These are phyloP conservation scores for Phycodurus eques DNA, from an alignment of 2,113 vertebrate genomes.

Conservation along the genomic window DNA sequence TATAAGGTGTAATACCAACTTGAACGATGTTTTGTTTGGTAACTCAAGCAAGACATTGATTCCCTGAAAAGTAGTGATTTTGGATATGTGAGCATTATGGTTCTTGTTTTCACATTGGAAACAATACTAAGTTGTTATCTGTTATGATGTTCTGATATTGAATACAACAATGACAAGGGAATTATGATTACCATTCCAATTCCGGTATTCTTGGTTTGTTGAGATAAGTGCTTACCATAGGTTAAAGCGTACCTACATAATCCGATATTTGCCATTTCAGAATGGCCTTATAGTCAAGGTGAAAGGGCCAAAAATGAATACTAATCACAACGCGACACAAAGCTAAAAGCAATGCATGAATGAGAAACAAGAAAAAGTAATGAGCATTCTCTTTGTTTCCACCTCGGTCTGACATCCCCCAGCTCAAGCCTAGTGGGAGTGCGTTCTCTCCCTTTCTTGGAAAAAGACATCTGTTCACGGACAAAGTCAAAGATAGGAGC, in stretches of 20 bases:
- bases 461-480: slow-evolving; percentile 69
- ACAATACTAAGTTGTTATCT: neutral
- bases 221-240: neutral
- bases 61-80: too few species aligned
- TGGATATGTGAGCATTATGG: too few species aligned
- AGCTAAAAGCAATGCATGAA: neutral
- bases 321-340: neutral
- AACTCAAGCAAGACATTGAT: too few species aligned
- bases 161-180: neutral
- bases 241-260: neutral
- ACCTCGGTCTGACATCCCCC: slow-evolving; percentile 15
- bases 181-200: neutral
- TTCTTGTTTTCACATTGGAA: too few species aligned
- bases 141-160: neutral
- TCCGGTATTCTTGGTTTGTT: neutral
- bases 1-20: too few species aligned
- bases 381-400: slow-evolving; percentile 6
- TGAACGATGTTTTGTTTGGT: too few species aligned
- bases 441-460: slow-evolving; percentile 33
- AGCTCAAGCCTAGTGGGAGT: slow-evolving; percentile 31
- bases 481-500: slow-evolving; percentile 52
- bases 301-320: neutral
- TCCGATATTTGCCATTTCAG: neutral
- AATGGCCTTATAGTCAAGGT: neutral
- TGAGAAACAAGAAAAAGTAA: neutral